Evolutionary conservation across 2,797 vertebrate genomes (phyloP), one percentile per base, ranked within the genome.

Genomic region (Meriones psammophilus): DNA sequence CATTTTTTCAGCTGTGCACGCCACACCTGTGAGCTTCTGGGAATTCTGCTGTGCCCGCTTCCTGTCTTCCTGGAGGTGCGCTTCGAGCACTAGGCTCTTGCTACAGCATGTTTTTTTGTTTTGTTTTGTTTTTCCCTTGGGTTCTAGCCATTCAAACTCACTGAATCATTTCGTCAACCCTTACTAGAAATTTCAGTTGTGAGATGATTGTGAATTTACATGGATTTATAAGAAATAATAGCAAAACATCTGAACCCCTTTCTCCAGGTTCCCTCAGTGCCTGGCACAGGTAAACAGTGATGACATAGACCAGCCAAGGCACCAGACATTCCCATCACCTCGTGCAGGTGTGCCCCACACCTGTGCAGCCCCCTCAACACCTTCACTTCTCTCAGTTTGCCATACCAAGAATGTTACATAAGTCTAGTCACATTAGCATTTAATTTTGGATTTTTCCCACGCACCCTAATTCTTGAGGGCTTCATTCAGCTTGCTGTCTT

Each of bases 401-500:
- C 50, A 64, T 92, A 89, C 87, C 74, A 92, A 89, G 64, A 89
- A 39, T 64, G 62, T 83, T 89, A 69, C 14, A 74, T 79, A 89
- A 80, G 62, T 74, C 58, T 22, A 58, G 56, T 95, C 12, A 92
- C 39, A 76, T 54, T 5, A 76, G 46, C 39, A 60, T 94, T 20
- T 76, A 85, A 73, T 39, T 92, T 88, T 54, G 18, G 24, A 84
- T 5, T 64, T 83, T 77, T 42, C 54, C 28, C 13, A 71, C 5
- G 77, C 64, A 24, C 1, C 5, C 26, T 78, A 91, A 56, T 83
- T 88, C 28, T 83, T 91, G 83, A 87, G 28, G 66, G 42, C 66
- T 84, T 94, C 24, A 92, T 90, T 66, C 73, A 89, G 62, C 13
- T 94, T 56, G 50, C 86, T 96, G 7, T 36, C 36, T 58, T 69